Evolutionary conservation across 2,888 invertebrate species (phyloP).

Genomic region (Scrobipalpa atriplicella): DNA sequence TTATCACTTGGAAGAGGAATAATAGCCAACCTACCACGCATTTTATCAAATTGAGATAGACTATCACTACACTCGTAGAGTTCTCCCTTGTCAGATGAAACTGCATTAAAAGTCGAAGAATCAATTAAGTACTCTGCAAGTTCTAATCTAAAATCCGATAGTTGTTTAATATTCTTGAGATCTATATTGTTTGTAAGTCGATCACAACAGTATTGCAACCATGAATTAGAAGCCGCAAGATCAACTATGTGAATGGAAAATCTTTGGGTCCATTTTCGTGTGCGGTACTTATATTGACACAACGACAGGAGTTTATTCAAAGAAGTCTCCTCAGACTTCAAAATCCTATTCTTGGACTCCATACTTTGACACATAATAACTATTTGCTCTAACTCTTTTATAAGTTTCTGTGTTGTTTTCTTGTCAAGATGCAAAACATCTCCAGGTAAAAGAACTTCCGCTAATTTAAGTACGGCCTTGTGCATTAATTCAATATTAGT

Average conservation of each 20-base stretch:
- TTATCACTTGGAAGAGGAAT: constrained; percentile 8
- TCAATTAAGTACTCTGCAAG: constrained; percentile 16
- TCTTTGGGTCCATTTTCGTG: constrained; percentile 27
- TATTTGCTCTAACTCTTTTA: constrained; percentile 16
- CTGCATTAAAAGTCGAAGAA: neutral
- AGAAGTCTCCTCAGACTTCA: constrained; percentile 22
- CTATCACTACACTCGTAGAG: neutral
- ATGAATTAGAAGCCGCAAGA: constrained; percentile 22
- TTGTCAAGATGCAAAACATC: constrained; percentile 32
- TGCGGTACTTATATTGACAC: constrained; percentile 22
- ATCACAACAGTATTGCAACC: constrained; percentile 24
- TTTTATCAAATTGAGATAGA: neutral
- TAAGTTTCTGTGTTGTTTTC: constrained; percentile 26
- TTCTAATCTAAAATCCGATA: neutral
- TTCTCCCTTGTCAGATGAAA: neutral
- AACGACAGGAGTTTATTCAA: constrained; percentile 31
- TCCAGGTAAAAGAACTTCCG: constrained; percentile 26
- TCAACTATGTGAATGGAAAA: constrained; percentile 25
- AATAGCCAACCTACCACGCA: neutral
- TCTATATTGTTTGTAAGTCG: neutral
- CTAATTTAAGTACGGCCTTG: constrained; percentile 31
- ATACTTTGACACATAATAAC: constrained; percentile 29
- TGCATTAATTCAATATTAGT: constrained; percentile 26
- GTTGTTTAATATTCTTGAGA: constrained; percentile 3
- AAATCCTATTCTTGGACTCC: constrained; percentile 31